Evolutionary conservation across 2,888 invertebrate species (phyloP).

Genomic region (Hypomecis atomaria): DNA sequence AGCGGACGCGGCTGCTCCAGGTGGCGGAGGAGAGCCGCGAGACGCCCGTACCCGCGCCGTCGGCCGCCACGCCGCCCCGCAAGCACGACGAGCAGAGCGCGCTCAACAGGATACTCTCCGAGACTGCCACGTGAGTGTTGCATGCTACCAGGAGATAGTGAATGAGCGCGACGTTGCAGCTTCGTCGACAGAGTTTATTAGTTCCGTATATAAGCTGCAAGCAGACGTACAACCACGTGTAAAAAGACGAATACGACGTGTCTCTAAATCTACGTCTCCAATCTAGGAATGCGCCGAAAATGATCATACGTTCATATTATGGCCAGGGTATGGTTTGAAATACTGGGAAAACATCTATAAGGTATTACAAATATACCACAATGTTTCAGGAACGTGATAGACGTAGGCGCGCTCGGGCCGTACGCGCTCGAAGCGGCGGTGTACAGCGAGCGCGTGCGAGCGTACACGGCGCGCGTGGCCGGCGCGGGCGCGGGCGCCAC

Average conservation of each 20-base stretch:
- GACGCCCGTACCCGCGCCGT: constrained; percentile 85
- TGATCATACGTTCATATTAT: too few species aligned
- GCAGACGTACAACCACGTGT: too few species aligned
- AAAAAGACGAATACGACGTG: too few species aligned
- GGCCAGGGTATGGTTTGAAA: too few species aligned
- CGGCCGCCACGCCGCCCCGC: constrained; percentile 87
- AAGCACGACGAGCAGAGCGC: constrained; percentile 97
- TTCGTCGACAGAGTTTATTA: too few species aligned
- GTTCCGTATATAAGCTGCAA: too few species aligned
- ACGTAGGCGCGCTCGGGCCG: constrained; percentile 95
- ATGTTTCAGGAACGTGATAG: constrained; percentile 92
- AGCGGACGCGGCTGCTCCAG: constrained; percentile 91
- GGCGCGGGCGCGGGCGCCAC: constrained; percentile 58
- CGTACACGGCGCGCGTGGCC: constrained; percentile 82
- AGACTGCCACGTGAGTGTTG: constrained; percentile 92
- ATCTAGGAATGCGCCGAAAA: too few species aligned
- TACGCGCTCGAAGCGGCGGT: constrained; percentile 95
- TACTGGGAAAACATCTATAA: not conserved
- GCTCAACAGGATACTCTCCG: constrained; percentile 93
- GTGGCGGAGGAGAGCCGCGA: constrained; percentile 90
- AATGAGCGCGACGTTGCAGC: too few species aligned
- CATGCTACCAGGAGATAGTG: not conserved
- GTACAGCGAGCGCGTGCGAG: constrained; percentile 91
- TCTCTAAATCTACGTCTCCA: too few species aligned
- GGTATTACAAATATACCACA: not conserved